Evolutionary conservation across 2,797 vertebrate species (phyloP).

Genomic region (Poecilia wingei): DNA sequence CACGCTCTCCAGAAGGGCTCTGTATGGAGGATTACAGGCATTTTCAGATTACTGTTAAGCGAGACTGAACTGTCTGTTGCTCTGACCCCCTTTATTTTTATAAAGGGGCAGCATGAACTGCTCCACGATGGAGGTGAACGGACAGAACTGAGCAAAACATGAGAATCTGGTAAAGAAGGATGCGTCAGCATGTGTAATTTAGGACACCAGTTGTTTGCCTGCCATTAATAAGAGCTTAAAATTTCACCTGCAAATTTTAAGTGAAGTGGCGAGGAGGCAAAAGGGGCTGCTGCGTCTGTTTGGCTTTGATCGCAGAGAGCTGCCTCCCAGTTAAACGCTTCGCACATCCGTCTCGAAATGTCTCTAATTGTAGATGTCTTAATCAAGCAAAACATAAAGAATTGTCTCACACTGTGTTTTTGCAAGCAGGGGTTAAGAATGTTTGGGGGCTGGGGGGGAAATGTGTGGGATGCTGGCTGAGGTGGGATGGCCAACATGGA

Average conservation of each 20-base stretch:
- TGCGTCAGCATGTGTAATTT: background rate
- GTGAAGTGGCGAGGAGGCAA: slow-evolving; percentile 18
- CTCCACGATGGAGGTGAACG: slow-evolving; percentile 14
- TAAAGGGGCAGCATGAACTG: slow-evolving; percentile 14
- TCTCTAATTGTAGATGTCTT: slow-evolving; percentile 85
- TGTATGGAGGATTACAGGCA: slow-evolving; percentile 77
- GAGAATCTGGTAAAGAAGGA: background rate
- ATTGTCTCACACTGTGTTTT: slow-evolving; percentile 79
- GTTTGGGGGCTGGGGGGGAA: slow-evolving; percentile 22
- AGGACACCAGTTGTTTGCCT: background rate
- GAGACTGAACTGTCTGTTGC: slow-evolving; percentile 74
- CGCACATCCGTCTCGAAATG: slow-evolving; percentile 71
- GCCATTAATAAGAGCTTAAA: background rate
- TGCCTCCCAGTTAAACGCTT: slow-evolving; percentile 48
- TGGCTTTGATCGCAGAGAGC: slow-evolving; percentile 63
- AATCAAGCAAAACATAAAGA: slow-evolving; percentile 84
- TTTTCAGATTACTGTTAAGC: slow-evolving; percentile 80
- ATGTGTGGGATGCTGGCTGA: slow-evolving; percentile 63
- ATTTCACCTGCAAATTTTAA: background rate
- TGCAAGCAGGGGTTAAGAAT: slow-evolving; percentile 79
- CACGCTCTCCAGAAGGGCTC: slow-evolving; percentile 67
- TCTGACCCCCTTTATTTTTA: slow-evolving; percentile 69
- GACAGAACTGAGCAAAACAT: background rate
- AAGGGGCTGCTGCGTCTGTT: slow-evolving; percentile 27
- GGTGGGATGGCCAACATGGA: slow-evolving; percentile 76